Base-by-base conservation (phyloP, 2,113 vertebrate species). In the Megaceryle torquata region DNA sequence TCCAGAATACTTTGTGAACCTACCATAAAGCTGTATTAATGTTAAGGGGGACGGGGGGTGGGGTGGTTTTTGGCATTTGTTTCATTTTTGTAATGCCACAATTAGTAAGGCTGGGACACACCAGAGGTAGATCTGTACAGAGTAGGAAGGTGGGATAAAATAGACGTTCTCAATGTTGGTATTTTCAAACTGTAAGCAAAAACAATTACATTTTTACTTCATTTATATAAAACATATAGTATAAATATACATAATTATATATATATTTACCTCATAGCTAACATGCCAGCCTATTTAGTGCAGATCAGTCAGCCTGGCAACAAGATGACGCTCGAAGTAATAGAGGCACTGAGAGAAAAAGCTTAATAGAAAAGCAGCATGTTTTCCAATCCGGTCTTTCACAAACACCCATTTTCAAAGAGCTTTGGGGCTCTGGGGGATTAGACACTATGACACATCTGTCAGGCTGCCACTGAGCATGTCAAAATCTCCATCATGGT, bases 381-480 rank as follows among this genome's bases (percentile, higher is more conserved):
- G 75, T 97, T 98, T 97, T 97, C 91, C 87, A 94, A 95, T 95
- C 78, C 69, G n/a, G 60, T 95, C 93, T 96, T 96, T 97, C 95
- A 97, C 51, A 97, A 98, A 95, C 88, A 97, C 88, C 85, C 69
- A 94, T 96, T 98, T 97, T 95, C 97, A 79, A 95, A 97, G 93
- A 96, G 94, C 95, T 98, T 95, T 88, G 93, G 81, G 74, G 88
- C 89, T 98, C 97, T 92, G 29, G 87, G 53, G 90, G 96, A 98
- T 98, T 98, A 98, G 94, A 95, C 48, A 39, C 88, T 88, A 88
- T 96, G 96, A 97, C 95, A 97, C 92, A 98, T 97, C 93, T 98
- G 95, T 97, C 97, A 98, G 89, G 80, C 80, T 98, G 93, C 95
- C 93, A 97, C 77, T 76, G 94, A 97, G 93, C 94, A 97, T 68